These are phyloP conservation scores for Phylloscopus trochiloides DNA, from an alignment of 2,113 vertebrate genomes.

Conservation along the genomic window DNA sequence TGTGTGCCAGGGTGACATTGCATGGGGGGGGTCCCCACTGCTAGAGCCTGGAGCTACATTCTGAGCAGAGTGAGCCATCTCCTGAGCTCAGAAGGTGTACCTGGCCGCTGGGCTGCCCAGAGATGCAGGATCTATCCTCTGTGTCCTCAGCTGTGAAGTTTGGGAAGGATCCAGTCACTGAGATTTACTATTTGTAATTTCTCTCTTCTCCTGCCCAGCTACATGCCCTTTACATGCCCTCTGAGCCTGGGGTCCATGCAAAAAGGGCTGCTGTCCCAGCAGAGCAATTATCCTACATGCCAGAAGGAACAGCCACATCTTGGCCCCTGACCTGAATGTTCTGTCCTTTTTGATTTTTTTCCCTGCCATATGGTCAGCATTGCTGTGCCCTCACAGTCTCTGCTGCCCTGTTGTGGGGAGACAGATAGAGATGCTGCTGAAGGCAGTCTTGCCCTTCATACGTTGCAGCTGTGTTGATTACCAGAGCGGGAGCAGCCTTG, in stretches of 20 bases:
- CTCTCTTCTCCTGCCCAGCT: background rate
- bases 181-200: background rate
- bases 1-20: rapidly evolving
- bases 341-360: background rate
- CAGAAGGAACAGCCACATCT: background rate
- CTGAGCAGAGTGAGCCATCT: background rate
- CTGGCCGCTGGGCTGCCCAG: rapidly evolving
- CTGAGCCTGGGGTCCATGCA: background rate
- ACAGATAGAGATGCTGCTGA: no score
- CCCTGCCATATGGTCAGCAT: rapidly evolving
- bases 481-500: no score
- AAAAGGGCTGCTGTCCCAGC: background rate
- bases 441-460: no score
- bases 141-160: background rate
- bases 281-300: background rate
- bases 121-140: background rate
- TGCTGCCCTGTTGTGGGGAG: background rate
- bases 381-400: rapidly evolving
- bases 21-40: rapidly evolving
- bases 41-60: background rate
- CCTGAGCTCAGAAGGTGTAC: background rate
- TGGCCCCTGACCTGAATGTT: background rate
- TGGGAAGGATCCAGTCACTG: background rate
- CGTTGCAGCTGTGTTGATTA: no score
- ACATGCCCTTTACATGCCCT: background rate